Percentiles rank a stretch among this genome's conserved stretches.
Evolutionary conservation across 2,797 vertebrate genomes (phyloP).

Genomic region (Choloepus didactylus): DNA sequence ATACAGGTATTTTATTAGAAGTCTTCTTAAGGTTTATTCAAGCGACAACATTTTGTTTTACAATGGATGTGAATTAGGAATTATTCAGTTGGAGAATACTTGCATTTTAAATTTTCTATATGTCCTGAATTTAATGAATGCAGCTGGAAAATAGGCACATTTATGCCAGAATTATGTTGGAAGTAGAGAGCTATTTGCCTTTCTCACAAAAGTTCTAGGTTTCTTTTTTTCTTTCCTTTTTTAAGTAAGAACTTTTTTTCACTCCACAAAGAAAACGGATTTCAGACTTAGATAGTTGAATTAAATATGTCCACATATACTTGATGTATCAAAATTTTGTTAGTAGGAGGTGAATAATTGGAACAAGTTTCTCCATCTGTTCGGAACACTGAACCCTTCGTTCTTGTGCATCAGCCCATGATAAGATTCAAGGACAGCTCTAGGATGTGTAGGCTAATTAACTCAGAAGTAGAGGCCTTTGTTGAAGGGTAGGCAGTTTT

Average conservation of each 20-base stretch:
- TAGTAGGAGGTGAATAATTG: constrained; percentile 61
- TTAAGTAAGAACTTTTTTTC: constrained; percentile 53
- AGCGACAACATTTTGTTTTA: constrained; percentile 44
- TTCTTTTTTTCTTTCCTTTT: not conserved
- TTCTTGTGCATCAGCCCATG: not conserved
- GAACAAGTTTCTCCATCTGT: constrained; percentile 38
- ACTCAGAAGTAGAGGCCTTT: not conserved
- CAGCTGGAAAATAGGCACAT: not conserved
- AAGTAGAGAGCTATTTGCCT: constrained; percentile 14
- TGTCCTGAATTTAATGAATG: constrained; percentile 60
- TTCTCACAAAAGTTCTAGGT: constrained; percentile 58
- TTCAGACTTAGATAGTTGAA: constrained; percentile 68
- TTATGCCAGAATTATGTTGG: constrained; percentile 53
- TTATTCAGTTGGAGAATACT: constrained; percentile 47
- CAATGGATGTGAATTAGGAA: constrained; percentile 43
- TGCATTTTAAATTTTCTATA: constrained; percentile 62
- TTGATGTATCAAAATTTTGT: constrained; percentile 67
- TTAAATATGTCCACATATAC: constrained; percentile 62
- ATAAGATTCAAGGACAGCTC: constrained; percentile 24
- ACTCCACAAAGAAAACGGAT: constrained; percentile 62
- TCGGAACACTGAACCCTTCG: constrained; percentile 57
- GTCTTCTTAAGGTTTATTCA: constrained; percentile 9
- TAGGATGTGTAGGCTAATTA: not conserved
- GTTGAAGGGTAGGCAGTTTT: not conserved
- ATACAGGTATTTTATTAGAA: constrained; percentile 25